Base-by-base conservation (phyloP, 2,113 vertebrate species). In the Danionella cerebrum region DNA sequence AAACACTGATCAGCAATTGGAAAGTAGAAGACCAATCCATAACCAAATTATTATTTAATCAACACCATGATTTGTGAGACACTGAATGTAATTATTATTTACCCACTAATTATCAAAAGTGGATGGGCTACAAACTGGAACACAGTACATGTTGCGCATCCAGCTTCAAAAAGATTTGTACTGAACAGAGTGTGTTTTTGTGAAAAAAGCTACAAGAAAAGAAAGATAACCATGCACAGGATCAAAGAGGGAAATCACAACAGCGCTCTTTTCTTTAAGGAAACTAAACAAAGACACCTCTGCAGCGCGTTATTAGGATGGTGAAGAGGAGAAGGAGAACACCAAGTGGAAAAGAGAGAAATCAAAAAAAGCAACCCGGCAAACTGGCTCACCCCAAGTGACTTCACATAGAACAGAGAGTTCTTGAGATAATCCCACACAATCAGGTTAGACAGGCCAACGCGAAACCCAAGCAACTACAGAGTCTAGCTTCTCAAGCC, bases 301-400 rank as follows among this genome's bases (percentile, higher is more conserved):
- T 29, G 33, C 7, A 22, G 16, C 12, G 6, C 21, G 19, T 19
- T 70, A 33, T 35, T 39, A 63, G 54, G 42, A 63, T 24, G 47
- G 47, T 22, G 16, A 29, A 38, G 39, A 59, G 35, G 9, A 12
- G 36, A 22, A 7, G 14, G 11, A 38, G 16, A 41, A 47, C 51
- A 63, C 33, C 24, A 16, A 8, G 31, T 6, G 25, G 6, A 16
- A 24, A 14, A 60, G 41, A 18, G 29, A 25, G 72, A 60, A 45
- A 80, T 81, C 1, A n/a, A n/a, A n/a, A 27, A 60, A 60, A 60
- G 57, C 24, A 79, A 58, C 69, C 47, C 42, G 76, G 79, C 85
- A 86, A 85, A 83, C 79, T 82, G 82, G 82, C 86, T 88, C 85
- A 86, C 86, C 86, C 86, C 86, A 83, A 84, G 85, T 54, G 53